Evolutionary conservation across 2,888 invertebrate genomes (phyloP).

Genomic region (Sarcophaga variegata): DNA sequence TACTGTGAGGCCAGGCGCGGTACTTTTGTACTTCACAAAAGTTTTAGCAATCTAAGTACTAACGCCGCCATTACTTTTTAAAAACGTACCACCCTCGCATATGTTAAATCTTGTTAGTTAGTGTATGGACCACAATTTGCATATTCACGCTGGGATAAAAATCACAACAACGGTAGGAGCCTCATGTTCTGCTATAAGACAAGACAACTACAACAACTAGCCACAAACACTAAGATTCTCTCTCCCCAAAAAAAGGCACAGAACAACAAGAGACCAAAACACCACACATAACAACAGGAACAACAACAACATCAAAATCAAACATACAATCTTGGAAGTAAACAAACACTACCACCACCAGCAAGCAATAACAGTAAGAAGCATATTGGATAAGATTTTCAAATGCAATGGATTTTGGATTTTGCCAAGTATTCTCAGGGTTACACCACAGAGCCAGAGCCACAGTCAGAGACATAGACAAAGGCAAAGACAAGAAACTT

Average conservation of each 20-base stretch:
- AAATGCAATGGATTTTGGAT: conserved; percentile 21
- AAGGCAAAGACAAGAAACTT: conserved; percentile 41
- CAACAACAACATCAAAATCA: neutral
- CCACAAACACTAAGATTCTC: conserved; percentile 22
- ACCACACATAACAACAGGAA: neutral
- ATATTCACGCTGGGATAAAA: conserved; percentile 71
- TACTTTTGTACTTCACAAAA: no score
- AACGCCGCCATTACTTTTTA: no score
- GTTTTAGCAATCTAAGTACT: no score
- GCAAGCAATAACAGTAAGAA: neutral
- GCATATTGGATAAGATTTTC: conserved; percentile 33
- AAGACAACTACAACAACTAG: conserved; percentile 61
- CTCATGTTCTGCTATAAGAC: conserved; percentile 64
- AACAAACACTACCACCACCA: conserved; percentile 43
- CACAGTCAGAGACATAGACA: no score
- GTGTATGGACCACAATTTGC: conserved; percentile 68
- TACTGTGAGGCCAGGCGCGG: no score
- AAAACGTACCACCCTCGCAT: conserved; percentile 14
- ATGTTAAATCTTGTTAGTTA: conserved; percentile 31
- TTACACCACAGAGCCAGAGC: conserved; percentile 10
- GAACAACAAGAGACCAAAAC: conserved; percentile 22
- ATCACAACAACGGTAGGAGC: conserved; percentile 67
- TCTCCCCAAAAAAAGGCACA: conserved; percentile 3
- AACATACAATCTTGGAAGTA: conserved; percentile 21
- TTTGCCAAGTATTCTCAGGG: conserved; percentile 15